Evolutionary conservation across 2,797 vertebrate species (phyloP).

Genomic region (Gambusia yucatana): DNA sequence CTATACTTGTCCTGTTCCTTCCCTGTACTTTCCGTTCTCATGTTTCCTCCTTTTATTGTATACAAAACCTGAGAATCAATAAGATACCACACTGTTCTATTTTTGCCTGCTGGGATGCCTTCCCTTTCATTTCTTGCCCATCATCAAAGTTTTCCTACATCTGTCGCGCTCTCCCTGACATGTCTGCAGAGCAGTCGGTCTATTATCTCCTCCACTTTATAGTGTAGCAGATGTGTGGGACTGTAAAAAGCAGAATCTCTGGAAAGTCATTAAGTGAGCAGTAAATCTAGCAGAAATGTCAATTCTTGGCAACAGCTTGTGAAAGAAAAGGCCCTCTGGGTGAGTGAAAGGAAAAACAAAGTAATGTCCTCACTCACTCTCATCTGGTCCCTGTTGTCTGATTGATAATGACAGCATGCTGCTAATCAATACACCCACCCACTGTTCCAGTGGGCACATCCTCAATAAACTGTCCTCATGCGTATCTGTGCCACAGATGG

Average conservation of each 20-base stretch:
- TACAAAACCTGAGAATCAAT: slow-evolving; percentile 37
- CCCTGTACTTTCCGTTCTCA: neutral
- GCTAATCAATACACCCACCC: slow-evolving; percentile 55
- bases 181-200: slow-evolving; percentile 14
- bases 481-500: slow-evolving; percentile 1
- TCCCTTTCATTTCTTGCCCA: slow-evolving; percentile 46
- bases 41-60: neutral
- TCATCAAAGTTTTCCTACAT: slow-evolving; percentile 39
- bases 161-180: slow-evolving; percentile 21
- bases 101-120: slow-evolving; percentile 31
- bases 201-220: slow-evolving; percentile 27
- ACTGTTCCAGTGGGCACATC: slow-evolving; percentile 35
- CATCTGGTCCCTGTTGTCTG: slow-evolving; percentile 39
- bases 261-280: slow-evolving; percentile 24
- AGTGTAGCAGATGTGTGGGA: slow-evolving; percentile 13
- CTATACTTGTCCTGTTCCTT: neutral
- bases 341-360: slow-evolving; percentile 7
- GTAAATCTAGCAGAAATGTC: slow-evolving; percentile 35
- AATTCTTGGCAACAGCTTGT: slow-evolving; percentile 19
- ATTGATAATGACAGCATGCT: slow-evolving; percentile 47
- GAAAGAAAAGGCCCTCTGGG: slow-evolving; percentile 29
- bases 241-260: slow-evolving; percentile 24
- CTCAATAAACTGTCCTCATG: slow-evolving; percentile 29
- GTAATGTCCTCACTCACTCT: slow-evolving; percentile 9
- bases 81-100: slow-evolving; percentile 37